These are phyloP conservation scores for Syngnathus scovelli DNA, from an alignment of 2,113 vertebrate genomes.

Conservation along the genomic window DNA sequence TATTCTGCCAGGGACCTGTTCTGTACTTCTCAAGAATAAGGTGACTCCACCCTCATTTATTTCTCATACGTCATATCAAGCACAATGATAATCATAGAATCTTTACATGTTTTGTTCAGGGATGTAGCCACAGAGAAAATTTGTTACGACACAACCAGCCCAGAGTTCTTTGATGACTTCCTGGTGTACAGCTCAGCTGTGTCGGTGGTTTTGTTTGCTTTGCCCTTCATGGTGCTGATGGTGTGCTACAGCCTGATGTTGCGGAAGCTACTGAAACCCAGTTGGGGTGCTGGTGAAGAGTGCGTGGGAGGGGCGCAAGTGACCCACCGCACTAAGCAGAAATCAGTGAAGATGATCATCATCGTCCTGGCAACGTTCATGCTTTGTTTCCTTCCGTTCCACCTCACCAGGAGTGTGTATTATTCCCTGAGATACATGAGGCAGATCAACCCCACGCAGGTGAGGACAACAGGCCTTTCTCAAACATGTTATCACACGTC, in stretches of 20 bases:
- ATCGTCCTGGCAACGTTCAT: constrained; percentile 84
- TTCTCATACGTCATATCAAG: background rate
- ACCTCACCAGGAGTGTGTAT: constrained; percentile 88
- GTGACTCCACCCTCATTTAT: constrained; percentile 24
- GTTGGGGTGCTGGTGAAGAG: constrained; percentile 60
- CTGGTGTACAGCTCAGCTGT: constrained; percentile 83
- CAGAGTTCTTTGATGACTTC: constrained; percentile 81
- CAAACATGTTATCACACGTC: background rate
- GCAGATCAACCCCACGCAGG: constrained; percentile 53
- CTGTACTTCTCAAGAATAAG: constrained; percentile 85
- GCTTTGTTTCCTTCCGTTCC: constrained; percentile 92
- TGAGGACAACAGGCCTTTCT: constrained; percentile 17
- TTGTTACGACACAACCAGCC: constrained; percentile 89
- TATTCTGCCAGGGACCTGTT: constrained; percentile 80
- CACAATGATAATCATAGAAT: background rate
- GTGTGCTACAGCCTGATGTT: constrained; percentile 87
- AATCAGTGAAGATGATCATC: constrained; percentile 91
- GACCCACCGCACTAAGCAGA: constrained; percentile 78
- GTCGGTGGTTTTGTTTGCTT: constrained; percentile 80
- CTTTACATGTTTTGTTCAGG: constrained; percentile 19
- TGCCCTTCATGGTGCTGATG: constrained; percentile 84
- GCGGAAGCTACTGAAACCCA: constrained; percentile 74
- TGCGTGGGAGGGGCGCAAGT: constrained; percentile 58
- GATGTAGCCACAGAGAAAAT: constrained; percentile 49
- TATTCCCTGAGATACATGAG: constrained; percentile 84